These are phyloP conservation scores for Campopleginae sp. DNA, from an alignment of 2,888 invertebrate species.

Conservation along the genomic window DNA sequence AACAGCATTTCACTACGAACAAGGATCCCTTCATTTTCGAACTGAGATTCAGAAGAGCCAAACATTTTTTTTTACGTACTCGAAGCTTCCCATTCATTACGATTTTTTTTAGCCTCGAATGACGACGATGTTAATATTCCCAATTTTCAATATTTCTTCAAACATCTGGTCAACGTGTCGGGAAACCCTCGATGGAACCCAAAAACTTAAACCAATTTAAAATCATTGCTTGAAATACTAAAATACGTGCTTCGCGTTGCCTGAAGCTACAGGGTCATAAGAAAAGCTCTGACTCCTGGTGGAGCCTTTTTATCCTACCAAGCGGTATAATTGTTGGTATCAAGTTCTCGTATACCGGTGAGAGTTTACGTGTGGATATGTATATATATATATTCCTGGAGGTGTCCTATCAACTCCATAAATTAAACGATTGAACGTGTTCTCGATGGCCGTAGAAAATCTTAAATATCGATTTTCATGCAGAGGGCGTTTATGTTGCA, in stretches of 20 bases:
- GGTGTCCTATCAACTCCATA: conserved; percentile 26
- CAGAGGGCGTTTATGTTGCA: conserved; percentile 21
- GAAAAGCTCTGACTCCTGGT: neutral
- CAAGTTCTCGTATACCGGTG: conserved; percentile 57
- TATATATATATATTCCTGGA: conserved; percentile 9
- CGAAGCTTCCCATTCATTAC: neutral
- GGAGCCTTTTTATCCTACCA: conserved; percentile 46
- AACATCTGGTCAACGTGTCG: neutral
- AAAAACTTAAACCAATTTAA: conserved; percentile 4
- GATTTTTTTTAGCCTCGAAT: neutral
- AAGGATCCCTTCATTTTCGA: conserved; percentile 10
- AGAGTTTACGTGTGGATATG: conserved; percentile 11
- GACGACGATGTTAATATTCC: neutral
- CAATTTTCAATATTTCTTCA: neutral
- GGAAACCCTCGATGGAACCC: no score
- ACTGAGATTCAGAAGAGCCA: neutral
- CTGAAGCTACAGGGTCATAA: neutral
- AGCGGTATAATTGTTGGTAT: conserved; percentile 63
- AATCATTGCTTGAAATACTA: neutral
- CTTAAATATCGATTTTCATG: conserved; percentile 45
- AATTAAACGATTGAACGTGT: conserved; percentile 57
- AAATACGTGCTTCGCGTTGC: neutral
- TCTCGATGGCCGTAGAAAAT: conserved; percentile 18
- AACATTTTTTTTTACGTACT: neutral
- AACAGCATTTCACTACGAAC: conserved; percentile 57